Percentiles rank a stretch among this genome's conserved stretches.
Evolutionary conservation across 2,888 invertebrate species (phyloP).

Genomic region (Zhuqinia jingwanae): DNA sequence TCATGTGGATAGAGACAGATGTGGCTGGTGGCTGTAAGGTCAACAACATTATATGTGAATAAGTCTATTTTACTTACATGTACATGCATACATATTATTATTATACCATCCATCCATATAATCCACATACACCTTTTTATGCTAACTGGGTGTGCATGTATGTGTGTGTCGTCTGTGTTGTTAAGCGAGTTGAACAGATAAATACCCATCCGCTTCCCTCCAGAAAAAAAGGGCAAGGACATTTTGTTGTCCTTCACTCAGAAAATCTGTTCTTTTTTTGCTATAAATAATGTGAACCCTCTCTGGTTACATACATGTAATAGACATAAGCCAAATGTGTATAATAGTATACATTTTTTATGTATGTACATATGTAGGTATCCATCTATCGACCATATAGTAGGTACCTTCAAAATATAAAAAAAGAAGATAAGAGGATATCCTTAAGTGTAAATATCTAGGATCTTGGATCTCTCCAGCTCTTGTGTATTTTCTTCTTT

Average conservation of each 20-base stretch:
- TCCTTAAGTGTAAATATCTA: conserved; percentile 40
- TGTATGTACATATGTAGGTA: neutral
- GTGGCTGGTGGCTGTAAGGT: conserved; percentile 70
- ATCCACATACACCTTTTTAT: conserved; percentile 17
- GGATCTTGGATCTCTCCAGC: conserved; percentile 22
- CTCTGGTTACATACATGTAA: too few species aligned
- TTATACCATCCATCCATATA: neutral
- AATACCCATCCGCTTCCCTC: conserved; percentile 46
- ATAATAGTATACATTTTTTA: neutral
- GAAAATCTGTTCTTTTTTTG: conserved; percentile 62
- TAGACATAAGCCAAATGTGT: neutral
- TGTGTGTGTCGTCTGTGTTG: conserved; percentile 7
- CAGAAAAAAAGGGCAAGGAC: conserved; percentile 56
- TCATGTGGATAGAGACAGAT: conserved; percentile 72
- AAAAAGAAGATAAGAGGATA: conserved; percentile 16
- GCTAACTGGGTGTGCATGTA: neutral
- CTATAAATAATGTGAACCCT: conserved; percentile 34
- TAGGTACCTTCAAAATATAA: too few species aligned
- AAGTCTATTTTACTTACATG: too few species aligned
- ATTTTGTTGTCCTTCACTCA: conserved; percentile 59
- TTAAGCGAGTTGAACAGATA: conserved; percentile 56
- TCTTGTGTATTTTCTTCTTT: too few species aligned
- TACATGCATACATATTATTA: too few species aligned
- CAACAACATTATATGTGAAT: conserved; percentile 69
- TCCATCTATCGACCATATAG: too few species aligned